Evolutionary conservation across 2,113 vertebrate species (phyloP).

Genomic region (Leptosomus discolor): DNA sequence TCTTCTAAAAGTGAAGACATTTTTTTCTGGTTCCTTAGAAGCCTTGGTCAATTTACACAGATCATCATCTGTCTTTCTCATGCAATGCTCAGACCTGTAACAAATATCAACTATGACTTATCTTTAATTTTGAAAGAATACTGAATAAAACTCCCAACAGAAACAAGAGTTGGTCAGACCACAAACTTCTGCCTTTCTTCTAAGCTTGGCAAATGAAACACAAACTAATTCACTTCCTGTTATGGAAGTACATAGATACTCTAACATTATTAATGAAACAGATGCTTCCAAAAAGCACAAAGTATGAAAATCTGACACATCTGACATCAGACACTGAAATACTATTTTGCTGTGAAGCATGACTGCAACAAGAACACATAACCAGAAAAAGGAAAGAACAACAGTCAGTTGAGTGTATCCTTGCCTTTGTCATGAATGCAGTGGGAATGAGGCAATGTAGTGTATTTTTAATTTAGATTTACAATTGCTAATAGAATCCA

Average conservation of each 20-base stretch:
- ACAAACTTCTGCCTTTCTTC: not conserved
- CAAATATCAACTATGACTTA: slow-evolving; percentile 27
- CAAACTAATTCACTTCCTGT: not conserved
- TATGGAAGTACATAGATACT: not conserved
- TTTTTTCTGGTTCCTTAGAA: slow-evolving; percentile 39
- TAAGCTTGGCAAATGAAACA: not conserved
- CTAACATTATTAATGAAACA: not conserved
- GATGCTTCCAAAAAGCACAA: not conserved
- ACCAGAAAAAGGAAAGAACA: not conserved
- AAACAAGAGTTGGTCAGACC: not conserved
- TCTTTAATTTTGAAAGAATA: not conserved
- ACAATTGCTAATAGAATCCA: not conserved
- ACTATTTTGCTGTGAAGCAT: not conserved
- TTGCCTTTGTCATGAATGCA: not conserved
- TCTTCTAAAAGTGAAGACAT: not conserved
- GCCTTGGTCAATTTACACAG: not conserved
- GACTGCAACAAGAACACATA: not conserved
- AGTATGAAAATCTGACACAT: not conserved
- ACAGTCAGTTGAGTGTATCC: not conserved
- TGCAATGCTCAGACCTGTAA: slow-evolving; percentile 50
- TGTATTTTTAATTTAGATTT: not conserved
- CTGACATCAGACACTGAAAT: not conserved
- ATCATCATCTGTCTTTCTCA: not conserved
- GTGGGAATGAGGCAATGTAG: not conserved
- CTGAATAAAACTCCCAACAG: not conserved